These are phyloP conservation scores for Morus bassanus DNA, from an alignment of 2,797 vertebrate genomes.

Conservation along the genomic window DNA sequence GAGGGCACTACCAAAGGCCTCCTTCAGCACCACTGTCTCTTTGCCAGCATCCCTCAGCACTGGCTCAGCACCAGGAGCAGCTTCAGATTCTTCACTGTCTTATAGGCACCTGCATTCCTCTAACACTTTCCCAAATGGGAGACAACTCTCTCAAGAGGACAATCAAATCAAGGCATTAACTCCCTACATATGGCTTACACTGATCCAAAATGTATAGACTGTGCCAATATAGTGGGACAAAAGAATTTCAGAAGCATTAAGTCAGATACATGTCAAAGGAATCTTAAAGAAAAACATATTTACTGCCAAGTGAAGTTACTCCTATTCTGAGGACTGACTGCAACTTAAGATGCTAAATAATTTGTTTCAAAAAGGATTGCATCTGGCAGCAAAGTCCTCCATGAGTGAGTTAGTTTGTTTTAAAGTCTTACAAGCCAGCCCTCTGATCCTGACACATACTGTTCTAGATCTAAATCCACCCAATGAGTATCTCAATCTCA, in stretches of 20 bases:
- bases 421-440: background rate
- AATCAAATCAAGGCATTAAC: background rate
- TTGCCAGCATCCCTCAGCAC: background rate
- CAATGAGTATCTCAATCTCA: background rate
- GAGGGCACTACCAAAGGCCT: background rate
- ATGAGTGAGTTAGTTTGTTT: background rate
- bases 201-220: background rate
- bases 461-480: background rate
- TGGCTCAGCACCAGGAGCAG: background rate
- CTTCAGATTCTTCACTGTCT: background rate
- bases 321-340: background rate
- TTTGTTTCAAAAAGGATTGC: background rate
- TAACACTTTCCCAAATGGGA: background rate
- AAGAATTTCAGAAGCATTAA: background rate
- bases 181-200: background rate
- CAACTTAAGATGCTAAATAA: background rate
- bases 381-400: background rate
- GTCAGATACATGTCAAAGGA: background rate
- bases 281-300: background rate
- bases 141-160: background rate
- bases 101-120: background rate
- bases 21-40: background rate
- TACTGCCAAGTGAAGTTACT: background rate
- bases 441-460: background rate
- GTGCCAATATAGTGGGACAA: background rate